These are phyloP conservation scores for Apostichopus japonicus DNA, from an alignment of 35 echinoderm and acorn worm species.

Conservation along the genomic window DNA sequence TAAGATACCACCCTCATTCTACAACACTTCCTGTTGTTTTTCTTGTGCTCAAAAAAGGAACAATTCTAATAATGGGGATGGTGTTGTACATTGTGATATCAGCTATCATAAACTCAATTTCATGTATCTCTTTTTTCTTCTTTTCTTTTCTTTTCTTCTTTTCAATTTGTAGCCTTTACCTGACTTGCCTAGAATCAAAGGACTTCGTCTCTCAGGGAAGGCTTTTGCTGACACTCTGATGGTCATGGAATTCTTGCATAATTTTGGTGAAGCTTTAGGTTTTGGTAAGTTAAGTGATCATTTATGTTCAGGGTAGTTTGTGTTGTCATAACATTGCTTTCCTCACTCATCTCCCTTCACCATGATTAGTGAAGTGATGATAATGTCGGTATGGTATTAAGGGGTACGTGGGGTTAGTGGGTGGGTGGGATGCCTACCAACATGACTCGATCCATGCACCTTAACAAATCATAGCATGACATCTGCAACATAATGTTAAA, in stretches of 20 bases:
- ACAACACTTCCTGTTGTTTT: neutral
- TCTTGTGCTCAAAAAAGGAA: neutral
- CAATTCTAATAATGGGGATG: neutral
- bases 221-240: constrained; percentile 90
- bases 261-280: constrained; percentile 87
- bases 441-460: too few species aligned
- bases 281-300: constrained; percentile 67
- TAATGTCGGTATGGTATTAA: too few species aligned
- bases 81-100: too few species aligned
- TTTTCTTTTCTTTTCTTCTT: neutral
- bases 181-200: constrained; percentile 69
- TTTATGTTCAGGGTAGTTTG: too few species aligned
- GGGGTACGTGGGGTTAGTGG: too few species aligned
- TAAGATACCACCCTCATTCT: constrained; percentile 29
- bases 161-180: constrained; percentile 66
- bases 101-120: neutral
- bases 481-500: too few species aligned
- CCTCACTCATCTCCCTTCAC: too few species aligned
- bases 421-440: too few species aligned
- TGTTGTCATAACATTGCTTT: too few species aligned
- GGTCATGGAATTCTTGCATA: constrained; percentile 96
- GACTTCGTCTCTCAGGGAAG: constrained; percentile 69
- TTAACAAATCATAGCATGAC: too few species aligned
- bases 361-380: too few species aligned
- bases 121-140: neutral